Evolutionary conservation across 1,140 invertebrate genomes (phyloP), one percentile per base, ranked within the genome.

Genomic region (Drosophila gunungcola): DNA sequence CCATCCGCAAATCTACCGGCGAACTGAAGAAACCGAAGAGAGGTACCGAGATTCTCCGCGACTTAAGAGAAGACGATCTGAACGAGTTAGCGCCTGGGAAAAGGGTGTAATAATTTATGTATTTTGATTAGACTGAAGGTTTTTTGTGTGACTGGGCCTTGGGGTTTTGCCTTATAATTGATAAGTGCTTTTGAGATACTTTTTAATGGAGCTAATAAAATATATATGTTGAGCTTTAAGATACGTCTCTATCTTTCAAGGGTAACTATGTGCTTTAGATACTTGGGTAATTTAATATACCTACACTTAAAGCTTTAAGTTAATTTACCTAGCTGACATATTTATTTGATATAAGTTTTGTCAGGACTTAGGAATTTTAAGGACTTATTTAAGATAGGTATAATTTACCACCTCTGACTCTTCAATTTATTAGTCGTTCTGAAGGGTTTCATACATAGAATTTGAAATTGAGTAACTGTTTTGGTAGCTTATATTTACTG

Each of bases 91-190:
- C 67, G 67, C 67, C 67, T 70, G 46, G 67, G 34, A 41, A 41
- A 68, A 57, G 52, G 43, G 67, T 70, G 67, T 57, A 70, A 70
- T 70, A 70, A 70, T 70, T 70, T 70, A 70, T 70, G 67, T 70
- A 70, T 70, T 70, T 70, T 70, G 67, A 70, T 70, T 70, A 70
- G 67, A 64, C 27, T 3, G 49, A 10, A 43, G 39, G 38, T 51
- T 55, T 53, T 36, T 32, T 32, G 9, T 36, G 49, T 32, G 9
- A 3, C 9, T 55, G 11, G 5, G 3, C 0, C 34, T 9, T 11
- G 41, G 32, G 52, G 16, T 21, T 2, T 36, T 56, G 42, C 12
- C 10, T 56, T 55, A 64, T 69, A 70, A 69, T 69, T 70, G 67
- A 70, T 70, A 69, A 69, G 65, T 69, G 67, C 34, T 27, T 42